phyloP scores from a whole-genome alignment of 2,888 invertebrate species.

The Sepiola atlantica region DNA sequence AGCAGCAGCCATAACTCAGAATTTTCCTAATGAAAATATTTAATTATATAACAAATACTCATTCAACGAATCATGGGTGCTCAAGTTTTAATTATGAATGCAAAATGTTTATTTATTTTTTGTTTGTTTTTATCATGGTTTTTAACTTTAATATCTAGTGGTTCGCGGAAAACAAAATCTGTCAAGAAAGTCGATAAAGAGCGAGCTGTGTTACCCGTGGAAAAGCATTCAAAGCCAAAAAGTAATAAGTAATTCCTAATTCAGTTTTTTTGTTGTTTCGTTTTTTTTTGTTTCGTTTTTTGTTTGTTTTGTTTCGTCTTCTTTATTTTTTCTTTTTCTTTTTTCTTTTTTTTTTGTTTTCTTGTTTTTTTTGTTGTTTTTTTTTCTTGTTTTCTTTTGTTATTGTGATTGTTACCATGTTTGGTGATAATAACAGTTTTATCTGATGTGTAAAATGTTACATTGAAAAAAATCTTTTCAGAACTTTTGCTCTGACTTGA shows the following conservation, averaged over 20 bases:
- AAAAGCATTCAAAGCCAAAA: slow-evolving; percentile 39
- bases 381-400: background rate
- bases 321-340: no score
- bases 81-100: background rate
- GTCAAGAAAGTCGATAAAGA: slow-evolving; percentile 44
- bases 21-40: no score
- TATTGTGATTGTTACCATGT: background rate
- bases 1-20: no score
- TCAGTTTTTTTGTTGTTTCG: background rate
- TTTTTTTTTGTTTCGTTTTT: no score
- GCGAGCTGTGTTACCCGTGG: background rate
- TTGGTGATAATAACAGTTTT: background rate
- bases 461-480: background rate
- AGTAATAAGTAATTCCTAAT: background rate
- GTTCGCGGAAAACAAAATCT: slow-evolving; percentile 32
- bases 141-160: slow-evolving; percentile 16
- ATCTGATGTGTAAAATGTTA: background rate
- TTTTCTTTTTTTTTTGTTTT: no score
- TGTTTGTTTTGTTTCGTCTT: no score
- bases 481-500: background rate
- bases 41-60: no score
- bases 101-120: background rate
- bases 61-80: no score
- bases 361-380: no score
- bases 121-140: background rate